Evolutionary conservation across 1,140 invertebrate species (phyloP), one percentile per base, ranked within the genome.

Genomic region (Lasioglossum albipes): DNA sequence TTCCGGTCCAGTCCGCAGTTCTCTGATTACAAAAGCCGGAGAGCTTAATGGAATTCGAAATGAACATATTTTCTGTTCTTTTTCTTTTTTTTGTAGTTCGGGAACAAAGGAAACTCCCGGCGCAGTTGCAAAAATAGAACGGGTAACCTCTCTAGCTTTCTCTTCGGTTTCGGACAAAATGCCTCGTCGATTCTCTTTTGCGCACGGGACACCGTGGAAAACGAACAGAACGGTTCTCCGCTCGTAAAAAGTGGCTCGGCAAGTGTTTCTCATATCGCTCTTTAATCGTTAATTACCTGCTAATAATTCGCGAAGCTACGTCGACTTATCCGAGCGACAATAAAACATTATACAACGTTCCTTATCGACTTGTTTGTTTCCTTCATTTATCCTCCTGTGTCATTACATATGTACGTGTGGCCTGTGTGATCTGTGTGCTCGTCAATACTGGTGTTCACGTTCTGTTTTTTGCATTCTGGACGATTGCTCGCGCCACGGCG

Each of bases 291-390:
- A 61, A 57, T 77, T 77, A 77, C 42, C 45, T 18, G 64, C 61
- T 59, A 66, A 22, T 62, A 54, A 36, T 65, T 83, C 79, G 52
- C 81, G 66, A 71, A 71, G 59, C 70, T 62, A 64, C 64, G 52
- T 80, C 71, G 71, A 84, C 71, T 84, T 84, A 84, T 62, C 82
- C 70, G 83, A 76, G 36, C 83, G 82, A 83, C 83, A 76, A 84
- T 84, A 84, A 84, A 84, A 84, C 71, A 66, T 76, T 84, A 83
- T 79, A 84, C 82, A 79, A 83, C 76, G 67, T 45, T 83, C 79
- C 42, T 74, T 83, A 79, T 83, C 79, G 70, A 84, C 74, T 20
- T 49, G 45, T 20, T 16, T 16, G 1, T 16, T 52, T 16, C 4
- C 13, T 16, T 54, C 70, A 52, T 64, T 31, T 59, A 49, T 42